Evolutionary conservation across 2,888 invertebrate species (phyloP).

Genomic region (Drosophila tanythrix): DNA sequence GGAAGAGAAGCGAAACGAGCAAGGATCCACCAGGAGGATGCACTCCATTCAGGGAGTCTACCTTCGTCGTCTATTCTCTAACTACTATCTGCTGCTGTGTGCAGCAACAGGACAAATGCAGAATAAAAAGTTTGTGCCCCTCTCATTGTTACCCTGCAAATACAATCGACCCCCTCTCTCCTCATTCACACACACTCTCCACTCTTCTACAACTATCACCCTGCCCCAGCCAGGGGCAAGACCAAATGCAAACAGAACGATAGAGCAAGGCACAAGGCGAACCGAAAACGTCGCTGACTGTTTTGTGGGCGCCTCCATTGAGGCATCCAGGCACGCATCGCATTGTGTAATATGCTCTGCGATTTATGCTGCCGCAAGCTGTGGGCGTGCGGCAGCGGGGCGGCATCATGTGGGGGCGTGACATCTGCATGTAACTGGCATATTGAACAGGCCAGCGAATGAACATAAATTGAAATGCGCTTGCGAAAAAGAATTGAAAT

Average conservation of each 20-base stretch:
- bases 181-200: background rate
- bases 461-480: conserved; percentile 76
- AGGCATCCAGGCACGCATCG: conserved; percentile 67
- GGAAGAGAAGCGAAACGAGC: conserved; percentile 15
- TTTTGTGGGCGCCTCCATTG: conserved; percentile 46
- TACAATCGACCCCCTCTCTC: background rate
- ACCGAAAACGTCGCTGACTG: conserved; percentile 38
- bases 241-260: conserved; percentile 55
- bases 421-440: conserved; percentile 70
- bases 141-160: conserved; percentile 19
- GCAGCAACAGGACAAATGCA: conserved; percentile 78
- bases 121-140: conserved; percentile 69
- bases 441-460: conserved; percentile 67
- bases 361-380: conserved; percentile 72
- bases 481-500: conserved; percentile 56
- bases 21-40: conserved; percentile 57
- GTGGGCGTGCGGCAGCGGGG: background rate
- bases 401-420: conserved; percentile 47
- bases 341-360: conserved; percentile 81
- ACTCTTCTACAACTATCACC: background rate
- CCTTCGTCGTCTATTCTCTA: background rate
- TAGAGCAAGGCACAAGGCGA: conserved; percentile 14
- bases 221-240: background rate
- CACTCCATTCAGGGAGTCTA: conserved; percentile 56
- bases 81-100: conserved; percentile 27